phyloP scores from a whole-genome alignment of 1,140 invertebrate species.

The Semibalanus balanoides region DNA sequence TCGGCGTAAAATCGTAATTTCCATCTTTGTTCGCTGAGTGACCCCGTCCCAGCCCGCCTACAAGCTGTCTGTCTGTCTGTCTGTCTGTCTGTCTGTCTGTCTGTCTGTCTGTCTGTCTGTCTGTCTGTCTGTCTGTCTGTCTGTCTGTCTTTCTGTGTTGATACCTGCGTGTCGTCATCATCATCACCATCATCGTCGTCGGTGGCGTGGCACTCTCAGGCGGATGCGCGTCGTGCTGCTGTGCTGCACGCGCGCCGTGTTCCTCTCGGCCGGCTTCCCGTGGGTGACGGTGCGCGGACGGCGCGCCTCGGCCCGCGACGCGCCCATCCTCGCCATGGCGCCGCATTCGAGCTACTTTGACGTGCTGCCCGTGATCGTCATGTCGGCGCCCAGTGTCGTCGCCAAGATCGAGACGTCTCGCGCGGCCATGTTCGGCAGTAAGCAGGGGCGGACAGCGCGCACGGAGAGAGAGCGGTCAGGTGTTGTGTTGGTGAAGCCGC shows the following conservation, averaged over 20 bases:
- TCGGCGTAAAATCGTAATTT: too few species aligned
- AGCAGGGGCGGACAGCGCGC: constrained; percentile 30
- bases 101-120: too few species aligned
- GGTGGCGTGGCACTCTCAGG: constrained; percentile 25
- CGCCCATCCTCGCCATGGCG: constrained; percentile 70
- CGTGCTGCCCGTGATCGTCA: constrained; percentile 59
- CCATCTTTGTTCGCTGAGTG: too few species aligned
- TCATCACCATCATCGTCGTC: too few species aligned
- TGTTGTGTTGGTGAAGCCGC: constrained; percentile 19
- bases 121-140: too few species aligned
- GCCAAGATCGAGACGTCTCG: constrained; percentile 63
- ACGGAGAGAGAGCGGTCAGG: too few species aligned
- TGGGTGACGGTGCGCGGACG: constrained; percentile 51
- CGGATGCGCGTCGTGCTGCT: constrained; percentile 42
- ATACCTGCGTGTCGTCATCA: too few species aligned
- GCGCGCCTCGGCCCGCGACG: constrained; percentile 47
- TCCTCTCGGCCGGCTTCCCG: constrained; percentile 64
- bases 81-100: too few species aligned
- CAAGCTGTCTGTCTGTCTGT: too few species aligned
- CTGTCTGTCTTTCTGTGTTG: too few species aligned
- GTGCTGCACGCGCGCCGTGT: constrained; percentile 53
- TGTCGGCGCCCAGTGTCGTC: constrained; percentile 71
- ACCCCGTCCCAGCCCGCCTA: too few species aligned
- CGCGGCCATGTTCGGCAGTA: constrained; percentile 79
- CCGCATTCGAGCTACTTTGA: constrained; percentile 86